Conservation (phyloP, 1,140 invertebrate genomes). For the Apis florea region DNA sequence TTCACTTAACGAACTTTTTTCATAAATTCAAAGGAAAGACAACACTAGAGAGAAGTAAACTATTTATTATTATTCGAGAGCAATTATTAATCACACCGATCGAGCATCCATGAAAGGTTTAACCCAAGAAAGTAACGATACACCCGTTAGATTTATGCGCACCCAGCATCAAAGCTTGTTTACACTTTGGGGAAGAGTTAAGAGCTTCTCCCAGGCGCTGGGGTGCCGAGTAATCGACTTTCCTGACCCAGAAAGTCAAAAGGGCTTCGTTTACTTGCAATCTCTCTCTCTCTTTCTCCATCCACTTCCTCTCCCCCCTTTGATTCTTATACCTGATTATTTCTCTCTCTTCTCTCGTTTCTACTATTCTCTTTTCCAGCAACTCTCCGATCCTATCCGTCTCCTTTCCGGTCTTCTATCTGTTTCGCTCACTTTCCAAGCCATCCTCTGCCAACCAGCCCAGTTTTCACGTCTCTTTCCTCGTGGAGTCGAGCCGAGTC, state of each 20-base stretch:
- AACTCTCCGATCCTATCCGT: conserved; percentile 26
- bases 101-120: background rate
- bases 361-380: conserved; percentile 26
- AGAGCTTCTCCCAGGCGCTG: conserved; percentile 57
- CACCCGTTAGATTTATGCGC: conserved; percentile 48
- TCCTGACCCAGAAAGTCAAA: conserved; percentile 67
- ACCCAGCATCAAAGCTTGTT: conserved; percentile 53
- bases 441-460: conserved; percentile 5
- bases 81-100: conserved; percentile 25
- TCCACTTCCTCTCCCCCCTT: conserved; percentile 23
- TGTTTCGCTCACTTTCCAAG: conserved; percentile 35
- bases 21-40: background rate
- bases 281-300: conserved; percentile 37
- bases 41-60: background rate
- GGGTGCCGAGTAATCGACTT: conserved; percentile 67
- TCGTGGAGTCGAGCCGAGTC: conserved; percentile 14
- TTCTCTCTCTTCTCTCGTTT: background rate
- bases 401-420: conserved; percentile 16
- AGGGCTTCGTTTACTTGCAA: conserved; percentile 60
- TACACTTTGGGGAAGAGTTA: conserved; percentile 64
- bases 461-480: conserved; percentile 48
- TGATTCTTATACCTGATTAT: conserved; percentile 39
- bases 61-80: too few relatives aligned
- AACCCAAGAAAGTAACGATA: background rate
- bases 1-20: background rate